Base-by-base conservation (phyloP, 2,888 invertebrate species). In the Xanthia togata region DNA sequence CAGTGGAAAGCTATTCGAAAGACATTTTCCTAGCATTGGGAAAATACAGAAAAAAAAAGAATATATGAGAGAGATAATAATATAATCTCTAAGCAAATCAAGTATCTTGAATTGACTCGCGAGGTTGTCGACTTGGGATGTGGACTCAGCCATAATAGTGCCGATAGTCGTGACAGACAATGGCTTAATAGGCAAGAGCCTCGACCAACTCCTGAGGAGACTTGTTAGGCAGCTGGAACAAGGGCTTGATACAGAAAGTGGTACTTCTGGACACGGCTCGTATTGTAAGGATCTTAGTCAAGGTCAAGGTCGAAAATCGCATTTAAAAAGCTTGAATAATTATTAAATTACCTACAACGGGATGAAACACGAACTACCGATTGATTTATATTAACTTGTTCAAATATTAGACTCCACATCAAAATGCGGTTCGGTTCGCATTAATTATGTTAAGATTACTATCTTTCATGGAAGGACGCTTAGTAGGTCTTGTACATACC, bases 381-480 rank as follows among this genome's bases (percentile, higher is more conserved):
- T 17, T 31, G 8, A 12, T 20, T 47, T n/a, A n/a, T 14, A 50
- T 38, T 38, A 20, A 70, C 14, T 14, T 0, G 38, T 71, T 50
- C 2, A 70, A n/a, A 44, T 31, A 72, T n/a, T 71, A n/a, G 4
- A n/a, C 11, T 23, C 14, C 41, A 31, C 47, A 50, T 53, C 17
- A 44, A 35, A 57, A 63, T 64, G 35, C 17, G 26, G 9, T 26
- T 35, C 3, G 12, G 9, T 38, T 35, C 17, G 11, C 44, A 55
- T 44, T 77, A 35, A 53, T 23, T 8, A 44, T 53, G 26, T 50
- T 31, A 59, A 26, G 17, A 64, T 83, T 47, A 60, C 53, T 44
- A 23, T 31, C 12, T 41, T 70, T 65, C 62, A 67, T 62, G 57
- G 55, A 63, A 74, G n/a, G 75, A 47, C 64, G 59, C 35, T 69